Percentiles rank a stretch among this genome's conserved stretches.
phyloP scores from a whole-genome alignment of 2,113 vertebrate species.

The Ammodytes dubius region DNA sequence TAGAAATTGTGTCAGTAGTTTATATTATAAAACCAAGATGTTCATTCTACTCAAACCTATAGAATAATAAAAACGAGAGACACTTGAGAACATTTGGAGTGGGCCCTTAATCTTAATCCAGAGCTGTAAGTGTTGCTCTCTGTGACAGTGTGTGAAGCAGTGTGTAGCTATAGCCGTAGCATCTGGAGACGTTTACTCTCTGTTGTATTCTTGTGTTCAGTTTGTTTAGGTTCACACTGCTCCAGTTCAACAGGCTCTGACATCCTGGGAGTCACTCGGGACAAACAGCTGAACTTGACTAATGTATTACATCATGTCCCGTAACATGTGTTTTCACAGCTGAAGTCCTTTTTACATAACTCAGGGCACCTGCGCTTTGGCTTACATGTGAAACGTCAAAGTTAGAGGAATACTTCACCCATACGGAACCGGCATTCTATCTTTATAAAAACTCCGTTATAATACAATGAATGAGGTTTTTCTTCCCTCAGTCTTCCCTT shows the following conservation, averaged over 20 bases:
- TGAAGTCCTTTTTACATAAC: background rate
- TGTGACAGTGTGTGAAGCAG: constrained; percentile 1
- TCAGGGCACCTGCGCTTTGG: constrained; percentile 1
- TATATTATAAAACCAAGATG: too few species aligned
- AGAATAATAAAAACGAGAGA: too few species aligned
- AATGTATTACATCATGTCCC: background rate
- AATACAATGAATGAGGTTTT: too few species aligned
- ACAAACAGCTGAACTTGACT: background rate
- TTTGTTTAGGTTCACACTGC: constrained; percentile 46
- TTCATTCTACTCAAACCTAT: too few species aligned
- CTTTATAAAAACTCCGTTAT: too few species aligned
- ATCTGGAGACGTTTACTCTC: background rate
- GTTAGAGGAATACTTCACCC: too few species aligned
- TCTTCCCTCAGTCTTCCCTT: too few species aligned
- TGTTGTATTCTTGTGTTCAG: constrained; percentile 13
- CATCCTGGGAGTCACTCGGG: constrained; percentile 19
- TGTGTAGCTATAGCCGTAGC: constrained; percentile 4
- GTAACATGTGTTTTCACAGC: background rate
- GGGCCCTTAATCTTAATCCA: too few species aligned
- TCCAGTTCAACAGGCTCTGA: constrained; percentile 6
- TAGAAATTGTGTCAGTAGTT: too few species aligned
- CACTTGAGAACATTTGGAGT: too few species aligned
- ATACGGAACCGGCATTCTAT: too few species aligned
- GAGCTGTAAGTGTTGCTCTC: background rate
- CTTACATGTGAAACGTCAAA: background rate